Conservation (phyloP, 2,113 vertebrate genomes). For the Puffinus mauretanicus region DNA sequence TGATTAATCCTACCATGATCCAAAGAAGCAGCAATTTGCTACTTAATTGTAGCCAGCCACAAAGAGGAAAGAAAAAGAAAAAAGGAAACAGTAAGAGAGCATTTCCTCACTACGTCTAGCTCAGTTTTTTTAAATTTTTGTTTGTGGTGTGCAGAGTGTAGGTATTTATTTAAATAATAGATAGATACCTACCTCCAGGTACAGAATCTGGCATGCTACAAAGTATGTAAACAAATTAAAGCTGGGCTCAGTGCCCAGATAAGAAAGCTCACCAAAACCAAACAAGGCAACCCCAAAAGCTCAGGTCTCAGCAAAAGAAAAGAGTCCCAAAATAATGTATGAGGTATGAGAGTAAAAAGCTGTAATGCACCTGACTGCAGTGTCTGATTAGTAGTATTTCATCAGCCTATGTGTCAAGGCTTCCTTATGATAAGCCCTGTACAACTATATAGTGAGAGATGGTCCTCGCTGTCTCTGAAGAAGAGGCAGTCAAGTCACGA, state of each 20-base stretch:
- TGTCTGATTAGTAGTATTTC: not conserved
- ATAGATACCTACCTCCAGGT: constrained; percentile 2
- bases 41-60: constrained; percentile 12
- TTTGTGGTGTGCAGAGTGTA: not conserved
- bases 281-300: not conserved
- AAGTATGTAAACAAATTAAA: constrained; percentile 34
- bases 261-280: constrained; percentile 8
- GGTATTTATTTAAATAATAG: constrained; percentile 34
- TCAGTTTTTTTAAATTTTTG: not conserved
- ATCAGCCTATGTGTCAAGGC: not conserved
- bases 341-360: not conserved
- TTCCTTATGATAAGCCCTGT: not conserved
- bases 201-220: not conserved
- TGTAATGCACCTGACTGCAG: not conserved
- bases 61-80: not conserved
- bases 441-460: not conserved
- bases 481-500: not conserved
- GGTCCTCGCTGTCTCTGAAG: not conserved
- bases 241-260: constrained; percentile 6
- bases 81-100: not conserved
- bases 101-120: not conserved
- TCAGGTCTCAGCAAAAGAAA: not conserved
- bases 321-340: not conserved
- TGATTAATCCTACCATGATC: constrained; percentile 18
- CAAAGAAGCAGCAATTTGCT: constrained; percentile 5